Evolutionary conservation across 2,797 vertebrate species (phyloP).

Genomic region (Corythornis leucogaster): DNA sequence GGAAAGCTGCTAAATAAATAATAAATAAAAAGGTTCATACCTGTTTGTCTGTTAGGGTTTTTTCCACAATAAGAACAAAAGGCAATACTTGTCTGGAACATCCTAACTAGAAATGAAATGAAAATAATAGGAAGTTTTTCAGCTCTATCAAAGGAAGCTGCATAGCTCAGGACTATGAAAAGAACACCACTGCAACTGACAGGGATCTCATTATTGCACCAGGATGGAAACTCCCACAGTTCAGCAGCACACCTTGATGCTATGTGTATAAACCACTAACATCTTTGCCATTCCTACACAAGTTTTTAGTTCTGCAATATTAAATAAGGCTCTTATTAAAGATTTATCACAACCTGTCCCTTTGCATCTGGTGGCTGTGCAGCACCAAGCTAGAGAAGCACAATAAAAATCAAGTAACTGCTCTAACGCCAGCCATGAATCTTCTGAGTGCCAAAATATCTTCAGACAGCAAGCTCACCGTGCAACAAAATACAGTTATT

Average conservation of each 20-base stretch:
- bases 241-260: not conserved
- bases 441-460: slow-evolving; percentile 13
- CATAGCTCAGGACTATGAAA: not conserved
- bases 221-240: not conserved
- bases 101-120: not conserved
- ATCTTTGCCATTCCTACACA: not conserved
- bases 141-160: not conserved
- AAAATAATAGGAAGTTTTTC: not conserved
- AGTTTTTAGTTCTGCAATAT: slow-evolving; percentile 21
- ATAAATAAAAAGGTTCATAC: too few relatives aligned
- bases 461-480: not conserved
- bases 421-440: not conserved
- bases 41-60: not conserved
- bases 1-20: not conserved
- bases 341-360: slow-evolving; percentile 33
- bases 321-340: slow-evolving; percentile 42
- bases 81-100: not conserved
- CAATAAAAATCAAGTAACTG: not conserved
- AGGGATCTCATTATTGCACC: not conserved
- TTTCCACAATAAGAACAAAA: not conserved
- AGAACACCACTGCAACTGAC: not conserved
- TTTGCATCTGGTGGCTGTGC: not conserved
- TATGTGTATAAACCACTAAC: not conserved
- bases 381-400: not conserved
- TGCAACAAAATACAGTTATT: slow-evolving; percentile 19